phyloP scores from a whole-genome alignment of 2,888 invertebrate species.

The Eurytoma adleriae region DNA sequence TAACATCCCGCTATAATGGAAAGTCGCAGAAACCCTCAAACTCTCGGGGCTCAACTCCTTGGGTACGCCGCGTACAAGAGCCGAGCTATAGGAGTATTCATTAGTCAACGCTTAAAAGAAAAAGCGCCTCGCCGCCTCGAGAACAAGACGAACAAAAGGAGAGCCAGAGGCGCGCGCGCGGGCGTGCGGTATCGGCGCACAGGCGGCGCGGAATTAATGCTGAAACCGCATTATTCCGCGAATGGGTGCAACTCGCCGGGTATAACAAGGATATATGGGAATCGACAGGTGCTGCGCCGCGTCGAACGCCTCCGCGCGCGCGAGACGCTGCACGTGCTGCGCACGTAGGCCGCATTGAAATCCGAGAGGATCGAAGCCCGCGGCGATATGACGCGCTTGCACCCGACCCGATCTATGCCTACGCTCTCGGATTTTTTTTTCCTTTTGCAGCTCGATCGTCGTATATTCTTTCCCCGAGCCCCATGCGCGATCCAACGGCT shows the following conservation, averaged over 20 bases:
- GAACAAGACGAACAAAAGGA: constrained; percentile 5
- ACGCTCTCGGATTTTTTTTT: background rate
- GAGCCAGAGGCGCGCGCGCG: background rate
- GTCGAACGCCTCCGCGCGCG: constrained; percentile 48
- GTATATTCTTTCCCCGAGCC: no score
- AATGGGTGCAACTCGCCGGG: constrained; percentile 31
- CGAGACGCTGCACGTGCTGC: background rate
- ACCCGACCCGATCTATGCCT: background rate
- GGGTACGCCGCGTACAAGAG: no score
- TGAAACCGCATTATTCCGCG: constrained; percentile 43
- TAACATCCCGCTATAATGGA: no score
- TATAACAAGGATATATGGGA: constrained; percentile 18
- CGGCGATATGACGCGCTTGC: constrained; percentile 17
- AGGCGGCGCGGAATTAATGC: constrained; percentile 21
- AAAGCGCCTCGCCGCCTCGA: no score
- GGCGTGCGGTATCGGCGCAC: constrained; percentile 16
- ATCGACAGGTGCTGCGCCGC: constrained; percentile 44
- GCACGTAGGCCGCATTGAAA: constrained; percentile 36
- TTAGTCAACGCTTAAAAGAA: no score
- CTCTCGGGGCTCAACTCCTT: no score
- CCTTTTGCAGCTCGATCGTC: background rate
- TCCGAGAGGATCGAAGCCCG: constrained; percentile 24
- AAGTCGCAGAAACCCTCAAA: no score
- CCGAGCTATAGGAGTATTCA: no score
- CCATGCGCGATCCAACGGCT: no score